Evolutionary conservation across 1,140 invertebrate genomes (phyloP), one percentile per base, ranked within the genome.

Genomic region (Amyelois transitella): DNA sequence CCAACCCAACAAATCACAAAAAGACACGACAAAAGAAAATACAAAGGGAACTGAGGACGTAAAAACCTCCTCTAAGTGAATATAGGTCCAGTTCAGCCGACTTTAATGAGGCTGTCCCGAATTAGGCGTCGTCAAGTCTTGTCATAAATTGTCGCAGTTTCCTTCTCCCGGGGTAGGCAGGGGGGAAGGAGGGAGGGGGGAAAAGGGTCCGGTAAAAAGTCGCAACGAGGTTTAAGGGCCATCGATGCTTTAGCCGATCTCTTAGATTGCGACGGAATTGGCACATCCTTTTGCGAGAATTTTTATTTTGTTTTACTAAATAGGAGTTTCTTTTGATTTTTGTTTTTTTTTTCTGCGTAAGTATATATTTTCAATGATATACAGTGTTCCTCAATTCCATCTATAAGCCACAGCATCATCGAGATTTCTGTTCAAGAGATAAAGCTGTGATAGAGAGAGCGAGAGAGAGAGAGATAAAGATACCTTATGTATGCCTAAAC

Each of bases 91-190:
- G 68, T 79, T 79, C 79, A 79, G 74, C 65, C 69, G 60, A 60
- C 52, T 81, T 79, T 85, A 85, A 85, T 81, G 81, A 85, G 79
- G 72, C 52, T 43, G 60, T 51, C 57, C 60, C 55, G 75, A 81
- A 84, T 84, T 81, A 81, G 75, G 62, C 65, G 72, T 59, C 71
- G 77, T 76, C 72, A 71, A 72, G 60, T 56, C 55, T 73, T 65
- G 59, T 79, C 81, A 76, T 85, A 85, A 82, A 85, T 82, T 84
- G 81, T 81, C 75, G 69, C 76, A 69, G 67, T 73, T 77, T 62
- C 62, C 62, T 52, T 47, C 55, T 53, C 48, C 56, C 45, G 38
- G 43, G 24, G 21, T 47, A 44, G 24, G 21, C 48, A 44, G 3
- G 22, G 32, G 44, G 38, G 52, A 14, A 0, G 20, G 7, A 52